phyloP scores from a whole-genome alignment of 2,888 invertebrate genomes.

The Pollenia griseotomentosa region DNA sequence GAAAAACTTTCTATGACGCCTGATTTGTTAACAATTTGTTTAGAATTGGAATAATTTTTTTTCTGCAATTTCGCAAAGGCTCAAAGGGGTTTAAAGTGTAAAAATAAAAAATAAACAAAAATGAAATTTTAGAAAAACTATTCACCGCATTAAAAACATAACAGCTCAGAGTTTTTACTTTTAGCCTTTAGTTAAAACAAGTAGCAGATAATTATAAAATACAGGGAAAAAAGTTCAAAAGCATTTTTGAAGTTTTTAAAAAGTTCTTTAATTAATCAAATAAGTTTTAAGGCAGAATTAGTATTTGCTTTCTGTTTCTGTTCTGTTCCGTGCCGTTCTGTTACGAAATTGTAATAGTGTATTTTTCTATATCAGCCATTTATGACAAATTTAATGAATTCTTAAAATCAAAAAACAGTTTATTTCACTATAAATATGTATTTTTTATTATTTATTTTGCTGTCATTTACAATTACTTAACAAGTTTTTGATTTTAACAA shows the following conservation, averaged over 20 bases:
- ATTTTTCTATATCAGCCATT: too few species aligned
- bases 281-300: too few species aligned
- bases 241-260: neutral
- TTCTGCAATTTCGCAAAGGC: neutral
- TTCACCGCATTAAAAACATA: slow-evolving; percentile 6
- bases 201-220: slow-evolving; percentile 13
- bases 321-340: too few species aligned
- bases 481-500: too few species aligned
- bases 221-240: slow-evolving; percentile 26
- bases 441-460: too few species aligned
- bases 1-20: slow-evolving; percentile 45
- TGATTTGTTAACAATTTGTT: slow-evolving; percentile 64
- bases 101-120: slow-evolving; percentile 4
- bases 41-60: slow-evolving; percentile 15
- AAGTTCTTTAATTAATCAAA: neutral
- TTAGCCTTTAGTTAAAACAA: slow-evolving; percentile 30
- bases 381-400: too few species aligned
- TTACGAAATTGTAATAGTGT: too few species aligned
- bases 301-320: too few species aligned
- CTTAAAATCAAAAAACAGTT: too few species aligned
- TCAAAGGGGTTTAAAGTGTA: neutral
- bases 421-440: too few species aligned
- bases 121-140: neutral
- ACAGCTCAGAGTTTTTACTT: slow-evolving; percentile 7
- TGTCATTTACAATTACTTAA: too few species aligned